Evolutionary conservation across 1,140 invertebrate species (phyloP), one percentile per base, ranked within the genome.

Genomic region (Globodera ellingtonae): DNA sequence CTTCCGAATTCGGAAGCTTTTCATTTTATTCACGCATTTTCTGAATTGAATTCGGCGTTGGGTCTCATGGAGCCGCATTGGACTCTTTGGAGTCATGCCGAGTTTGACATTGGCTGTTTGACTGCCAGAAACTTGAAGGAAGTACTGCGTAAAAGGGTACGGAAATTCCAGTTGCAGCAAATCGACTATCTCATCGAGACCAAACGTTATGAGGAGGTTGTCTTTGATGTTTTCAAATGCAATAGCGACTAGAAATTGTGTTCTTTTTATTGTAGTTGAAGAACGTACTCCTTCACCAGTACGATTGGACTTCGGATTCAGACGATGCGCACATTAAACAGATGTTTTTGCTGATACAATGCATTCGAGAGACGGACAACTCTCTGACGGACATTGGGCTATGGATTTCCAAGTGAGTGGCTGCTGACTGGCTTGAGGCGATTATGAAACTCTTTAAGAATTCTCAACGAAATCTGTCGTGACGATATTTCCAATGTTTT

Each of bases 221-320:
- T 52, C 8, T 52, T 52, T 3, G n/a, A 24, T 69, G 10, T 21
- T 44, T 69, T 44, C 4, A 0, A 69, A 24, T 13, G 35, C 9
- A 18, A 15, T 21, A 9, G 18, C 21, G 4, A 44, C 66, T 24
- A 47, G 13, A 18, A 70, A 15, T 1, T 18, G 1, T 62, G 13
- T 18, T 18, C 56, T 6, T 13, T 21, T 13, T 44, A 21, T 79
- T 79, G 7, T 59, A 79, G 78, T 52, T 79, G 50, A 65, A 79
- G 18, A 46, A 79, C 47, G 78, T 75, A 4, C 52, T 79, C 3
- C 76, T 78, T 44, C 48, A 79, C 65, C 76, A 79, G 47, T 79
- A 78, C n/a, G 76, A 79, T 75, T 79, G 71, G 72, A 44, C 72
- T n/a, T 21, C 75, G n/a, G 78, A 65, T n/a, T 77, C 71, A 18